Percentiles rank a stretch among this genome's conserved stretches.
phyloP scores from a whole-genome alignment of 1,140 invertebrate genomes.

The Trinorchestia longiramus region DNA sequence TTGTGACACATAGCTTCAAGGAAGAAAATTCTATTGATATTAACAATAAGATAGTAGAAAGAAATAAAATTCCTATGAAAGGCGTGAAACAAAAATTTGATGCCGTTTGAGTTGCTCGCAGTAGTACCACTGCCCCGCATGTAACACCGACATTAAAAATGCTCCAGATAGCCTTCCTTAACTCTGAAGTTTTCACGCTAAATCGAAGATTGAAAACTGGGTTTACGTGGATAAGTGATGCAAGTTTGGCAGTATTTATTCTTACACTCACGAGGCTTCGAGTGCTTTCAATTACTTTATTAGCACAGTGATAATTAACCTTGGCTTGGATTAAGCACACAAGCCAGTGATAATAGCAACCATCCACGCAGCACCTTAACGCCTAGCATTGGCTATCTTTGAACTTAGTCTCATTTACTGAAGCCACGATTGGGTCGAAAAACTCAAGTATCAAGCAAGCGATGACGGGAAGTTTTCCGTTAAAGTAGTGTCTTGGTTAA shows the following conservation, averaged over 20 bases:
- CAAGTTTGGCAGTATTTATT: background rate
- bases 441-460: constrained; percentile 25
- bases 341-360: background rate
- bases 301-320: background rate
- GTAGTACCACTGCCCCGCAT: background rate
- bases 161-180: background rate
- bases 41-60: background rate
- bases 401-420: background rate
- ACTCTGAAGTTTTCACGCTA: background rate
- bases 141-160: background rate
- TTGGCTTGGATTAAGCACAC: background rate
- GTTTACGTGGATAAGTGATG: background rate
- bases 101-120: background rate
- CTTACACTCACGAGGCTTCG: no score
- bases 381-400: background rate
- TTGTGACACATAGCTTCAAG: background rate
- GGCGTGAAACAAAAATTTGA: background rate
- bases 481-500: background rate
- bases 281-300: background rate
- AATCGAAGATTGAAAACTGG: background rate
- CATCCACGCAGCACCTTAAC: background rate
- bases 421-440: background rate
- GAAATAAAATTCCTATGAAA: background rate
- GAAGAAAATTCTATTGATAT: background rate
- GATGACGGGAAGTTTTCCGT: constrained; percentile 14